A percentile compares a stretch with the other conserved stretches of the same genome.
Conservation (phyloP, 1,140 invertebrate genomes). For the Luehdorfia chinensis region DNA sequence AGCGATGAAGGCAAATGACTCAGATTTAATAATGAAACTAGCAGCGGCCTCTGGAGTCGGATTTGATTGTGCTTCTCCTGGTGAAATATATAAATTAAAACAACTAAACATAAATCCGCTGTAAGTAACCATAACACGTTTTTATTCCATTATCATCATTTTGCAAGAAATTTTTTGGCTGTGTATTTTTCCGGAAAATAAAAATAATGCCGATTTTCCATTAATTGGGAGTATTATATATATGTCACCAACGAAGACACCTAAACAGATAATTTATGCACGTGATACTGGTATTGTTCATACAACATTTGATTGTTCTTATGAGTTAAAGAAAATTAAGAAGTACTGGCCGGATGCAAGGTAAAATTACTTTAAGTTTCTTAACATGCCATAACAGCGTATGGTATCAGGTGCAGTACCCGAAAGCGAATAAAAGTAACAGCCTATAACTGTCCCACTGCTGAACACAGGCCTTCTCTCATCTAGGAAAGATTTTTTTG, state of each 20-base stretch:
- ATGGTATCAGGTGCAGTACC: too few relatives aligned
- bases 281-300: slow-evolving; percentile 32
- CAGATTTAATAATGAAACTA: slow-evolving; percentile 80
- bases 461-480: too few relatives aligned
- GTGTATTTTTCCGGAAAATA: too few relatives aligned
- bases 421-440: too few relatives aligned
- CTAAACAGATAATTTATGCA: slow-evolving; percentile 41
- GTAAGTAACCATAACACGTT: slow-evolving; percentile 24
- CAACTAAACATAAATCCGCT: slow-evolving; percentile 77
- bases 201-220: not conserved
- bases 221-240: slow-evolving; percentile 40
- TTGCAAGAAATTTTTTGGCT: too few relatives aligned
- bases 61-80: slow-evolving; percentile 89
- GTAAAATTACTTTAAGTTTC: too few relatives aligned
- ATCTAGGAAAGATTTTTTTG: too few relatives aligned
- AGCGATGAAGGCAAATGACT: slow-evolving; percentile 88
- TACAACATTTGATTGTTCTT: slow-evolving; percentile 36
- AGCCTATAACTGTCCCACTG: too few relatives aligned
- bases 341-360: slow-evolving; percentile 38
- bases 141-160: too few relatives aligned
- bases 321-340: slow-evolving; percentile 38
- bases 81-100: slow-evolving; percentile 82
- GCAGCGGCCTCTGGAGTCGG: slow-evolving; percentile 81
- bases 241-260: slow-evolving; percentile 33
- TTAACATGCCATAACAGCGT: too few relatives aligned